Conservation (phyloP, 2,113 vertebrate species). For the Scolopax mira region DNA sequence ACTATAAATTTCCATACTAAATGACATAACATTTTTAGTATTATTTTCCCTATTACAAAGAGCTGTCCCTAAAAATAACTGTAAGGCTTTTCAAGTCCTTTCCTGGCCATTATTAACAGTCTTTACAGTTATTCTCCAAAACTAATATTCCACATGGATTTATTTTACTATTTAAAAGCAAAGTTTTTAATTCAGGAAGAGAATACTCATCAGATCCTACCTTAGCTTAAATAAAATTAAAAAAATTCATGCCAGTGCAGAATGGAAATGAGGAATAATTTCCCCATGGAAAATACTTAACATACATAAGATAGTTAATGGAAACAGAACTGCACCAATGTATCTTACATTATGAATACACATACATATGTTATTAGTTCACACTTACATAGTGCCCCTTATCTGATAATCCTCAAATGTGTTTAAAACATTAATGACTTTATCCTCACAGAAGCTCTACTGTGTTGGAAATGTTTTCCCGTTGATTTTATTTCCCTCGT, state of each 20-base stretch:
- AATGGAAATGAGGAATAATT: conserved; percentile 39
- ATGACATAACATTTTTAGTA: conserved; percentile 2
- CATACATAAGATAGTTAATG: conserved; percentile 33
- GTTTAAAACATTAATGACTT: conserved; percentile 56
- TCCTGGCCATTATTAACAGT: background rate
- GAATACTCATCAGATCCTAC: background rate
- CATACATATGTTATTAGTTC: conserved; percentile 48
- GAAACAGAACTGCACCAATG: conserved; percentile 31
- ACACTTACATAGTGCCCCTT: conserved; percentile 30
- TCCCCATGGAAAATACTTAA: conserved; percentile 36
- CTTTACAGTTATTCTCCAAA: background rate
- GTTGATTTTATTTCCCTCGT: background rate
- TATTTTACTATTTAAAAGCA: conserved; percentile 19
- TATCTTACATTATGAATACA: conserved; percentile 31
- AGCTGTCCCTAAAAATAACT: conserved; percentile 19
- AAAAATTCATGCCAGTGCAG: background rate
- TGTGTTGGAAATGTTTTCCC: background rate
- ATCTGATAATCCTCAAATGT: conserved; percentile 50
- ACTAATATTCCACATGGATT: conserved; percentile 13
- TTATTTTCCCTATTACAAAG: conserved; percentile 25
- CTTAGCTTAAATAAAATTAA: background rate
- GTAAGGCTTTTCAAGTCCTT: background rate
- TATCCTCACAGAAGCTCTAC: conserved; percentile 3
- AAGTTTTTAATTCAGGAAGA: conserved; percentile 23
- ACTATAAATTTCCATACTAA: conserved; percentile 4